Evolutionary conservation across 2,888 invertebrate species (phyloP), one percentile per base, ranked within the genome.

Genomic region (Tenthredo livida): DNA sequence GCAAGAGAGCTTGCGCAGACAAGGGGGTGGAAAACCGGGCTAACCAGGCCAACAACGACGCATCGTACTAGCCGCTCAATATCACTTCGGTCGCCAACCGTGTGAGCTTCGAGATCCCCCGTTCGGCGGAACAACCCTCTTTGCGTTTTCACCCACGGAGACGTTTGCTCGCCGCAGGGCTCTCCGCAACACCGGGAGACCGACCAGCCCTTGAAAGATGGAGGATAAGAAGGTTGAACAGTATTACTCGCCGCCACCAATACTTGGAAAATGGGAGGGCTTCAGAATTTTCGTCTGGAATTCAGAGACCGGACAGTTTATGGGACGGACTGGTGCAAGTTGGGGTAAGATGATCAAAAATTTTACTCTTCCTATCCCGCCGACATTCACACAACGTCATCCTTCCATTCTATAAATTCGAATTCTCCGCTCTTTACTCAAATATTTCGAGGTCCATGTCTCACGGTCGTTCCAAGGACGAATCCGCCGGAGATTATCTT

Each of bases 251-350:
- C 96, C 97, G 89, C 97, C 97, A 90, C 97, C 97, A 87, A 96
- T 96, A 93, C 95, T 97, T 90, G 97, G 97, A 89, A 96, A 96
- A 95, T 97, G 97, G 97, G 97, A 97, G 94, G 95, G 96, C 91
- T 96, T 98, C 95, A 96, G 95, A 94, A 94, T 95, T 92, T 98
- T 98, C 95, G 93, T 98, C 89, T 98, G 97, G 97, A 98, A 99
- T 95, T 96, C 97, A 90, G 98, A 98, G 94, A 98, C 98, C 87
- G 96, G 96, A 92, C 97, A 98, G 94, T 96, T 98, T 94, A 95
- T 98, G 90, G 98, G 98, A 90, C 96, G 98, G 90, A 98, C 98
- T 87, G 98, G 97, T 90, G 95, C 96, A 92, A 98, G 98, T 94
- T 99, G 99, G 99, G 98, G 98, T 98, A 93, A 98, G 98, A 78